These are phyloP conservation scores for Myioborus miniatus DNA, from an alignment of 2,797 vertebrate genomes.

Conservation along the genomic window DNA sequence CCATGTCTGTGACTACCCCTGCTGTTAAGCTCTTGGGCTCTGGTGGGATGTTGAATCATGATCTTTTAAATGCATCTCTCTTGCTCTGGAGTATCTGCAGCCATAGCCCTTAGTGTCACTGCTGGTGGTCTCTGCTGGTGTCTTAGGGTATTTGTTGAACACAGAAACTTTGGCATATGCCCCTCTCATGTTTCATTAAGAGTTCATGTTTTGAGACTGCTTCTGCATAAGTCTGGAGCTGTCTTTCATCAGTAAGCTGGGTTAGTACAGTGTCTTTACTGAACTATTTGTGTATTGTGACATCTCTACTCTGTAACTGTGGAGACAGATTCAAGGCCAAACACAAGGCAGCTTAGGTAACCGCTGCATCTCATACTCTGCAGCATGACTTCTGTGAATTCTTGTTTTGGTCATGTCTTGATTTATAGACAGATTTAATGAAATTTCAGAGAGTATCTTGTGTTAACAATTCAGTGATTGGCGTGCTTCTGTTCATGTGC, in stretches of 20 bases:
- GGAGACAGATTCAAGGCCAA: slow-evolving; percentile 36
- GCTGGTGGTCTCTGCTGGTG: background rate
- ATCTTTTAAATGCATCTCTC: background rate
- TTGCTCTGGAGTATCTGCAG: background rate
- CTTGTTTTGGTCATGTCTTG: background rate
- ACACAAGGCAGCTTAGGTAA: background rate
- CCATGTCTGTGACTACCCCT: background rate
- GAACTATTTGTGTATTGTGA: background rate
- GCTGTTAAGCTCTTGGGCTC: background rate
- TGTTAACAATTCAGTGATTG: background rate
- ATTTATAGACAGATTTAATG: background rate
- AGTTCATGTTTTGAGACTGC: background rate
- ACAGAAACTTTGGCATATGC: background rate
- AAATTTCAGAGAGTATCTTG: background rate
- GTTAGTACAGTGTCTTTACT: background rate
- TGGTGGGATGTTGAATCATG: background rate
- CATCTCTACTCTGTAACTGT: background rate
- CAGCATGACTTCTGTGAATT: background rate
- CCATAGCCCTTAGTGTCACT: background rate
- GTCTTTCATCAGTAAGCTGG: background rate
- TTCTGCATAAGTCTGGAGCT: background rate
- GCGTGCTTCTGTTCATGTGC: background rate
- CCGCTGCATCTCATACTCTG: fast-evolving
- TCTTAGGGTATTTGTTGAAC: background rate
- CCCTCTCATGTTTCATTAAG: background rate